Base-by-base conservation (phyloP, 2,888 invertebrate genomes). In the Petrolisthes manimaculis region DNA sequence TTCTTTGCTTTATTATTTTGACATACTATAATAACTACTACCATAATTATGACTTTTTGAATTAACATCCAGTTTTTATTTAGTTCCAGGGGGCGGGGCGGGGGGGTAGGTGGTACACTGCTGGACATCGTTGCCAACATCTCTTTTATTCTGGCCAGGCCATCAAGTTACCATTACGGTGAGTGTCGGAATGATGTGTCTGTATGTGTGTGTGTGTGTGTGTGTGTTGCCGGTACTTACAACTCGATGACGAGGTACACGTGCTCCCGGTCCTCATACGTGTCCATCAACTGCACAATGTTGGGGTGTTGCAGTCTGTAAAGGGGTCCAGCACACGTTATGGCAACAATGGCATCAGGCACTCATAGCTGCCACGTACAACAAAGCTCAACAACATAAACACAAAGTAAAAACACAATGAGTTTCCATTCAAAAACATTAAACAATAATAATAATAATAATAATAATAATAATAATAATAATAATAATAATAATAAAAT, bases 171-270 rank as follows among this genome's bases (percentile, higher is more conserved):
- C n/a, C n/a, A n/a, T n/a, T n/a, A n/a, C n/a, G n/a, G n/a, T n/a
- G n/a, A n/a, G n/a, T n/a, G n/a, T n/a, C n/a, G 54, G 9, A 56
- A 56, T 81, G 61, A 81, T 54, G 55, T n/a, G 4, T 5, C n/a
- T 61, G 18, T 61, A 24, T 9, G 51, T 14, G 61, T n/a, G 80
- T 21, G 83, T n/a, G 77, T 56, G 56, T n/a, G 79, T 24, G 54
- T 37, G 69, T 53, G 78, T 24, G 55, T 14, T 67, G 61, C 53
- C 21, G 84, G 71, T 82, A 95, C 95, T 95, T 94, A 96, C 95
- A 98, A 94, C 94, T 98, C 98, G 98, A 99, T 99, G 91, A 99
- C 96, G 92, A 99, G 95, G 94, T 99, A 99, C 91, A 99, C 98
- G 94, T 97, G 97, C 92, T 96, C 96, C 94, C 98, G 98, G 93